A percentile compares a stretch with the other conserved stretches of the same genome.
Conservation (phyloP, 2,113 vertebrate genomes). For the Pollachius pollachius region DNA sequence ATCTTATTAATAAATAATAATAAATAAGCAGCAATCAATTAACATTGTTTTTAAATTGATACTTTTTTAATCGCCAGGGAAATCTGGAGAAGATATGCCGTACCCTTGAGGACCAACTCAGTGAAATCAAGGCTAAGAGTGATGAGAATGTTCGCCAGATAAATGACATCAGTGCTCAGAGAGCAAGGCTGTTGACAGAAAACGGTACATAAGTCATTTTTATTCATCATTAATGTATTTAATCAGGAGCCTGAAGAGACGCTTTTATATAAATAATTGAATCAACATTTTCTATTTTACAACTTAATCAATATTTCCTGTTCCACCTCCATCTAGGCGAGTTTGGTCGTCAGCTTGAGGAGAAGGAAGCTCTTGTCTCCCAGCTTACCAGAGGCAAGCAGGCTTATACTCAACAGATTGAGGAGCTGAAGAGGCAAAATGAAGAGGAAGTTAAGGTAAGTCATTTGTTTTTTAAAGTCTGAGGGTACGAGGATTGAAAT, state of each 20-base stretch:
- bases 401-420: background rate
- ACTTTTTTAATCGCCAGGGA: background rate
- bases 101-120: background rate
- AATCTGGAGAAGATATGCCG: background rate
- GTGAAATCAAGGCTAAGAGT: conserved; percentile 1
- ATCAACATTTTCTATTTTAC: no score
- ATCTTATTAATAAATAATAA: conserved; percentile 4
- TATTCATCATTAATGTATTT: no score
- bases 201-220: background rate
- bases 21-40: no score
- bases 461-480: rapidly evolving
- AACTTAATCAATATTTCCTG: no score
- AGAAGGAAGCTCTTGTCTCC: conserved; percentile 1
- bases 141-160: conserved; percentile 1
- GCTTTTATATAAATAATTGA: no score
- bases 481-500: no score
- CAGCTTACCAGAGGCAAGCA: conserved; percentile 1
- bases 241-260: no score
- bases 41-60: background rate
- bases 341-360: background rate
- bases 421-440: background rate
- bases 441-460: background rate
- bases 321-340: background rate
- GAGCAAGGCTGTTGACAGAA: background rate
- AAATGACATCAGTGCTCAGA: background rate